These are phyloP conservation scores for Cynopterus brachyotis DNA, from an alignment of 2,113 vertebrate species.

Conservation along the genomic window DNA sequence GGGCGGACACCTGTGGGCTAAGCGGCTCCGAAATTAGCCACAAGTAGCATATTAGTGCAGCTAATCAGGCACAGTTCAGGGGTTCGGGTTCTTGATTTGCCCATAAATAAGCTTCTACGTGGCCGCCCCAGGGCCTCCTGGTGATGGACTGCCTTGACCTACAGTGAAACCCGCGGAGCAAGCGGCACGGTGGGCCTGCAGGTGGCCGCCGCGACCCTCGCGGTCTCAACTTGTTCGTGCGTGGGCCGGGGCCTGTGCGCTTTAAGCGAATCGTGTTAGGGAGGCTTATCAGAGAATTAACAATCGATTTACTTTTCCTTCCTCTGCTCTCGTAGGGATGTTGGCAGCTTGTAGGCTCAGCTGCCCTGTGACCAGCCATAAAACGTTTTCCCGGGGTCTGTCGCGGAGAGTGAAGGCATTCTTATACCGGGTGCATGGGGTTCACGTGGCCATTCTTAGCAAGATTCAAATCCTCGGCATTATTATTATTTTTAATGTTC, in stretches of 20 bases:
- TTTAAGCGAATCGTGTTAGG: slow-evolving; percentile 58
- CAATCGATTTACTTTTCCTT: slow-evolving; percentile 75
- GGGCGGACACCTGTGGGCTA: slow-evolving; percentile 96
- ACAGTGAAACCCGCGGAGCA: slow-evolving; percentile 87
- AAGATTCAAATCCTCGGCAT: not conserved
- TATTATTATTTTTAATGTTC: not conserved
- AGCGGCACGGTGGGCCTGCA: slow-evolving; percentile 78
- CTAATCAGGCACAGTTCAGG: slow-evolving; percentile 97
- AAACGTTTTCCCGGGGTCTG: not conserved
- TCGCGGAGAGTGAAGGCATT: not conserved
- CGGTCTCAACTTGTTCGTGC: slow-evolving; percentile 48
- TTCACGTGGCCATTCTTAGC: not conserved
- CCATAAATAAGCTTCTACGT: slow-evolving; percentile 93
- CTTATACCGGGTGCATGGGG: rapidly evolving
- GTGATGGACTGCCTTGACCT: slow-evolving; percentile 96
- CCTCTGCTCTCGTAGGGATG: slow-evolving; percentile 57
- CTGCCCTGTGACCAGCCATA: slow-evolving; percentile 34
- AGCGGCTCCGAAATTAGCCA: slow-evolving; percentile 96
- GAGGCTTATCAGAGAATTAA: slow-evolving; percentile 72
- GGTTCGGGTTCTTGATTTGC: slow-evolving; percentile 94
- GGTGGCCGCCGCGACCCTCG: slow-evolving; percentile 70
- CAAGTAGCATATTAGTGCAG: slow-evolving; percentile 98
- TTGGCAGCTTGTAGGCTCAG: slow-evolving; percentile 64
- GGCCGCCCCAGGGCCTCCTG: slow-evolving; percentile 88
- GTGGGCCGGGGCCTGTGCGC: slow-evolving; percentile 32